A percentile compares a stretch with the other conserved stretches of the same genome.
phyloP scores from a whole-genome alignment of 2,888 invertebrate species.

The Heliconius charithonia region DNA sequence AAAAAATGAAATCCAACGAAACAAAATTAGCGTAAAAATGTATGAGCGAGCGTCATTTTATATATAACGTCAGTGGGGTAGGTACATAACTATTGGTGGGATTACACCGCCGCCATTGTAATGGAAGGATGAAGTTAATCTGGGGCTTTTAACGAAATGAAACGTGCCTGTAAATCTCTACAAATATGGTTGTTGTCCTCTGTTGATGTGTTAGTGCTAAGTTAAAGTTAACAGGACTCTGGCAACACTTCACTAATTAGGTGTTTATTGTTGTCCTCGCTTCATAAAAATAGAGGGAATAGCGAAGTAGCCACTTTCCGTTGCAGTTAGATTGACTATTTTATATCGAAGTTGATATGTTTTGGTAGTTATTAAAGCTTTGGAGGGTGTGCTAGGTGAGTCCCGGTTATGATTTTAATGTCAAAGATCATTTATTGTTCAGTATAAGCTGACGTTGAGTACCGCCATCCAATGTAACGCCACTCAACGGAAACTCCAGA shows the following conservation, averaged over 20 bases:
- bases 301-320: neutral
- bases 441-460: neutral
- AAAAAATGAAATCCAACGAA: neutral
- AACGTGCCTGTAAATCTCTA: conserved; percentile 46
- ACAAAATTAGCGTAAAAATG: conserved; percentile 30
- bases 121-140: conserved; percentile 48
- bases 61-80: conserved; percentile 29
- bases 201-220: conserved; percentile 34
- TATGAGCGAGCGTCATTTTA: conserved; percentile 31
- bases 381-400: neutral
- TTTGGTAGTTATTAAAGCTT: neutral
- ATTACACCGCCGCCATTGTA: conserved; percentile 46
- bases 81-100: conserved; percentile 43
- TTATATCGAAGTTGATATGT: too few species aligned
- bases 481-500: too few species aligned
- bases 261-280: neutral
- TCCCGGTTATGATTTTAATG: neutral
- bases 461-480: too few species aligned
- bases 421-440: neutral
- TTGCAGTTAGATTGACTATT: too few species aligned
- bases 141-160: conserved; percentile 49
- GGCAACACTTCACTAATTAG: conserved; percentile 7
- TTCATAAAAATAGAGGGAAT: neutral
- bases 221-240: conserved; percentile 15
- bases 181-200: conserved; percentile 37